Conservation (phyloP, 2,888 invertebrate genomes). For the Physocephala rufipes region DNA sequence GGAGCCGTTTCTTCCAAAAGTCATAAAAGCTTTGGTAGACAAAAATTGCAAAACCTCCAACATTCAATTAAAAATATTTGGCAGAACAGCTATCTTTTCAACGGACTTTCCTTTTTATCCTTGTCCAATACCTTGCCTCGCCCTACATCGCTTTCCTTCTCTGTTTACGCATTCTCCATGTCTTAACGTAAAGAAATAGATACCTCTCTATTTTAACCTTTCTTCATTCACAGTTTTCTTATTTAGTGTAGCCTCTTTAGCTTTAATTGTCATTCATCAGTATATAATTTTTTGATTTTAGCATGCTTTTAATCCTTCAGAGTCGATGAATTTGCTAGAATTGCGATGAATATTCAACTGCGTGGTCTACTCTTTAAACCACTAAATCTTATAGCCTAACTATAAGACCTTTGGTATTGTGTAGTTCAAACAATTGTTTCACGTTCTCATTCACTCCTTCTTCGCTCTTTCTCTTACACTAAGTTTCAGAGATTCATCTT, state of each 20-base stretch:
- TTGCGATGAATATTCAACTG: neutral
- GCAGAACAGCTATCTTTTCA: too few species aligned
- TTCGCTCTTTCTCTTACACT: neutral
- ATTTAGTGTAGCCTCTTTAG: neutral
- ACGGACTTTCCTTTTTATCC: too few species aligned
- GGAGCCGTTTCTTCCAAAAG: too few species aligned
- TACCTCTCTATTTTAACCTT: too few species aligned
- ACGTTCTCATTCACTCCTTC: neutral
- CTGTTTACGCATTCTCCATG: too few species aligned
- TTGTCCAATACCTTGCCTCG: too few species aligned
- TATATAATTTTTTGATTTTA: slow-evolving; percentile 10
- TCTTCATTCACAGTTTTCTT: too few species aligned
- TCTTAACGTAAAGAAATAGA: too few species aligned
- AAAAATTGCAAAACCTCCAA: too few species aligned
- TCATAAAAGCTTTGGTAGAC: too few species aligned
- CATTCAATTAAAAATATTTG: too few species aligned
- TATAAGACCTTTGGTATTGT: neutral
- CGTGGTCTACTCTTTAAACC: neutral
- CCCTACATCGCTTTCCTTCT: too few species aligned
- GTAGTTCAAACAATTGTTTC: neutral
- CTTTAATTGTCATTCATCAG: slow-evolving; percentile 12
- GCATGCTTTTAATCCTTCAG: neutral
- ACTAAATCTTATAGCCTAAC: neutral
- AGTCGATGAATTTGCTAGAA: slow-evolving; percentile 10
- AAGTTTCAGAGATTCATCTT: slow-evolving; percentile 13